Percentiles rank a stretch among this genome's conserved stretches.
These are phyloP conservation scores for Pogona vitticeps DNA, from an alignment of 2,113 vertebrate species.

Conservation along the genomic window DNA sequence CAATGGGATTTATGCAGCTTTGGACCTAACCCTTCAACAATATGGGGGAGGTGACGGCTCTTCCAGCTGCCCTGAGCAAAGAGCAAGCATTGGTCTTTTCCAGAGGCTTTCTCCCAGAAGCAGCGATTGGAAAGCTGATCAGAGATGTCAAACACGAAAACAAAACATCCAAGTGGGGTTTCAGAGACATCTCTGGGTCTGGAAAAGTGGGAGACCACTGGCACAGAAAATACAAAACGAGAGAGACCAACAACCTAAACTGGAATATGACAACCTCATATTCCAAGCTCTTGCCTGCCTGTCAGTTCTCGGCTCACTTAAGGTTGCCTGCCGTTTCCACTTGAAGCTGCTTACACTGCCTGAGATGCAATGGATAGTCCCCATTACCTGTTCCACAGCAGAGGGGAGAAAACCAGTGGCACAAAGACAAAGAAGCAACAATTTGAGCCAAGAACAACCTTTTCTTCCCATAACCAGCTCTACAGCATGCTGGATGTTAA, in stretches of 20 bases:
- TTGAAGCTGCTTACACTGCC: no score
- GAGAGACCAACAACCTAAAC: background rate
- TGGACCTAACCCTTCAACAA: no score
- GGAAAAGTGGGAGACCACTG: background rate
- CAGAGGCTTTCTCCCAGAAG: no score
- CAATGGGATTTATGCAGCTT: no score
- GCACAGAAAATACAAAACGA: background rate
- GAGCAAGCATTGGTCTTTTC: no score
- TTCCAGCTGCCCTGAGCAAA: no score
- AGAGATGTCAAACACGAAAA: no score
- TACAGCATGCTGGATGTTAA: background rate
- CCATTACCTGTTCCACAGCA: background rate
- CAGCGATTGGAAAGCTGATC: no score
- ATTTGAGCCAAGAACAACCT: no score
- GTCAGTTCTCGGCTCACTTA: background rate
- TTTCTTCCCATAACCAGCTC: background rate
- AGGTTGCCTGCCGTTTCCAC: background rate
- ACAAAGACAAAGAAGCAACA: background rate
- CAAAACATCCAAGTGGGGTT: background rate
- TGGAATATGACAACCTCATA: background rate
- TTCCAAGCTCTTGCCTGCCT: no score
- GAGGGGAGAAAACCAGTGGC: background rate
- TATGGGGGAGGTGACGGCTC: no score
- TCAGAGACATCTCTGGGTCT: background rate
- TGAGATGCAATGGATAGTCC: background rate